A percentile compares a stretch with the other conserved stretches of the same genome.
These are phyloP conservation scores for Neomicropteryx cornuta DNA, from an alignment of 1,140 invertebrate genomes.

Conservation along the genomic window DNA sequence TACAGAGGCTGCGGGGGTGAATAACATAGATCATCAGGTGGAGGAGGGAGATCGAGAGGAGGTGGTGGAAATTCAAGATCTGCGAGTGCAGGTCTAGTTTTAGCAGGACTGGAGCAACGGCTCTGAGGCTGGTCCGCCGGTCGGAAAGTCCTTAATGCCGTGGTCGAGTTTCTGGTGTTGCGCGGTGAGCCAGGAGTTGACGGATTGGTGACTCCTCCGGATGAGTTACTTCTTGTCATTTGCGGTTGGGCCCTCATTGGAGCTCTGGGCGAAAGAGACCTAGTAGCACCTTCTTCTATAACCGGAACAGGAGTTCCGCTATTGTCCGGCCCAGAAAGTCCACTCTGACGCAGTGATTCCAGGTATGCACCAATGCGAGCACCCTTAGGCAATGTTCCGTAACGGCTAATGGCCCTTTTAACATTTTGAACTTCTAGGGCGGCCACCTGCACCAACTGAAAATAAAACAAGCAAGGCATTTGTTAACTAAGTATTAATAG, in stretches of 20 bases:
- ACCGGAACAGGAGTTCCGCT: conserved; percentile 22
- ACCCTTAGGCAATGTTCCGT: conserved; percentile 92
- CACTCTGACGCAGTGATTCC: conserved; percentile 77
- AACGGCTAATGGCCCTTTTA: conserved; percentile 90
- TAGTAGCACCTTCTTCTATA: conserved; percentile 38
- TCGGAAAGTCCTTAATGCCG: conserved; percentile 43
- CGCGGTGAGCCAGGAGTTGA: conserved; percentile 38
- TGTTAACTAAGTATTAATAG: neutral
- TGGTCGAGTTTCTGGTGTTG: conserved; percentile 14
- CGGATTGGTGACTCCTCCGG: conserved; percentile 58
- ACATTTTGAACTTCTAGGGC: conserved; percentile 95
- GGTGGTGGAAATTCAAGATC: conserved; percentile 80
- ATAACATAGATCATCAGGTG: conserved; percentile 49
- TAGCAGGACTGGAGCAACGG: conserved; percentile 32
- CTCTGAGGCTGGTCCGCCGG: conserved; percentile 44
- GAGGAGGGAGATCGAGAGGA: conserved; percentile 64
- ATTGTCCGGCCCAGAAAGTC: conserved; percentile 25
- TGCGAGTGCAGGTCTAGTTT: conserved; percentile 51
- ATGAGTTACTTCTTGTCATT: conserved; percentile 78
- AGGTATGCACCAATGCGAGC: conserved; percentile 91
- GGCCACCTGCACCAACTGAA: conserved; percentile 63
- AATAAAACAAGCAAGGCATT: conserved; percentile 20
- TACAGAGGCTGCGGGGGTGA: conserved; percentile 31
- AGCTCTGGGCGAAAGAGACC: conserved; percentile 43
- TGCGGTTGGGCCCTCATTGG: conserved; percentile 54